Percentiles rank a stretch among this genome's conserved stretches.
phyloP scores from a whole-genome alignment of 2,113 vertebrate species.

The Catharus minimus region DNA sequence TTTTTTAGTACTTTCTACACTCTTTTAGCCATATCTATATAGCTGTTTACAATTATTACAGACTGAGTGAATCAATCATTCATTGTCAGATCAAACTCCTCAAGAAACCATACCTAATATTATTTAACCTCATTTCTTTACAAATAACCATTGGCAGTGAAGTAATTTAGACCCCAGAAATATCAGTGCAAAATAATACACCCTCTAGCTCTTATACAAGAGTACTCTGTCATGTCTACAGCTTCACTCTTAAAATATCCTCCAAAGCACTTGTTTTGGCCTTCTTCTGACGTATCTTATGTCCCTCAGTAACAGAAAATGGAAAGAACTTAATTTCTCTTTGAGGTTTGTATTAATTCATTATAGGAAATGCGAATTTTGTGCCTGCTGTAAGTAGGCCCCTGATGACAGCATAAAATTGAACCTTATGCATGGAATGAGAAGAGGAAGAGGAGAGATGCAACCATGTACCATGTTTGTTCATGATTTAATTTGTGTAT shows the following conservation, averaged over 20 bases:
- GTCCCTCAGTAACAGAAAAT: neutral
- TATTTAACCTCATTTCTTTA: conserved; percentile 5
- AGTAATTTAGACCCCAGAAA: conserved; percentile 29
- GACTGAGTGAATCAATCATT: neutral
- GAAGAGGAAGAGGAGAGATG: neutral
- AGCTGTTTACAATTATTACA: neutral
- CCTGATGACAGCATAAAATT: neutral
- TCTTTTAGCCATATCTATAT: neutral
- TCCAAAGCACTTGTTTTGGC: conserved; percentile 26
- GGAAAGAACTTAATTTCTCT: conserved; percentile 26
- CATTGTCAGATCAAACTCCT: neutral
- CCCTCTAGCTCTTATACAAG: neutral
- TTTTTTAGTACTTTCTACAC: no score
- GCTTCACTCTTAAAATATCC: conserved; percentile 22
- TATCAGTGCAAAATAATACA: neutral
- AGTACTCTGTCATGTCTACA: neutral
- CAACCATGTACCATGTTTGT: neutral
- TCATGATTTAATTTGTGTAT: neutral
- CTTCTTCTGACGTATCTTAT: conserved; percentile 6
- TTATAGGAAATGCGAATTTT: neutral
- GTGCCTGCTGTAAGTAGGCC: neutral
- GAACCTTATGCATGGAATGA: neutral
- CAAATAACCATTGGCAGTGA: neutral
- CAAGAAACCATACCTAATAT: neutral
- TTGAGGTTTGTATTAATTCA: conserved; percentile 9